Evolutionary conservation across 92 coral and sea anemone genomes (phyloP), one percentile per base, ranked within the genome.

Genomic region (Scolanthus callimorphus): DNA sequence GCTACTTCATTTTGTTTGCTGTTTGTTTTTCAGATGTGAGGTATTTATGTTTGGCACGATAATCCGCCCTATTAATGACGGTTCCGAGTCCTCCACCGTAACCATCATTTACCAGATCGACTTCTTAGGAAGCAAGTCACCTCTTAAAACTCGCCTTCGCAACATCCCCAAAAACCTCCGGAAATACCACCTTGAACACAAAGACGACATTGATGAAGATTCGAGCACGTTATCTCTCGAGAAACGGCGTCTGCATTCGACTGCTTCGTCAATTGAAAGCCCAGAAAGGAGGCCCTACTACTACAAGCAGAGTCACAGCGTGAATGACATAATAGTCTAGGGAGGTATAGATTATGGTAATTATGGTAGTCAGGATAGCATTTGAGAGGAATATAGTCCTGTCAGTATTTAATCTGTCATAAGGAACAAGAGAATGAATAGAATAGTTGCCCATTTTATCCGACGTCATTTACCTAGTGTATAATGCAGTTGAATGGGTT

Each of bases 41-140:
- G 77, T 88, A 31, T 57, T 73, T 47, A 63, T 85, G 28, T 89
- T 90, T 17, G 99, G 96, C 11, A 78, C 86, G 0, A 65, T 94
- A 37, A 85, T 94, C 29, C 87, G 96, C 0, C 99, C 99, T 15
- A 83, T 88, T 8, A 90, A 60, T 10, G 99, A 94, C 76, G 96
- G 99, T 38, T 52, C 83, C 51, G 34, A 80, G 55, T 23, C 52
- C 64, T 94, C 99, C 34, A 84, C 73, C 24, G 90, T 89, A 25
- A 80, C 96, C 38, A 58, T 94, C 57, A 85, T 94, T 28, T 74
- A 78, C n/a, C 99, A 90, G 71, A 77, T 94, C 82, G 84, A 88
- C 31, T 71, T 88, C 28, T 73, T 62, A 51, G 99, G 99, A 44
- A 70, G 91, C 15, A 95, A 91, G 0, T 96, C 96, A 0, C 84